These are phyloP conservation scores for Cliona cf. orientalis DNA, from an alignment of 37 sponge, comb jelly and placozoan species.

Conservation along the genomic window DNA sequence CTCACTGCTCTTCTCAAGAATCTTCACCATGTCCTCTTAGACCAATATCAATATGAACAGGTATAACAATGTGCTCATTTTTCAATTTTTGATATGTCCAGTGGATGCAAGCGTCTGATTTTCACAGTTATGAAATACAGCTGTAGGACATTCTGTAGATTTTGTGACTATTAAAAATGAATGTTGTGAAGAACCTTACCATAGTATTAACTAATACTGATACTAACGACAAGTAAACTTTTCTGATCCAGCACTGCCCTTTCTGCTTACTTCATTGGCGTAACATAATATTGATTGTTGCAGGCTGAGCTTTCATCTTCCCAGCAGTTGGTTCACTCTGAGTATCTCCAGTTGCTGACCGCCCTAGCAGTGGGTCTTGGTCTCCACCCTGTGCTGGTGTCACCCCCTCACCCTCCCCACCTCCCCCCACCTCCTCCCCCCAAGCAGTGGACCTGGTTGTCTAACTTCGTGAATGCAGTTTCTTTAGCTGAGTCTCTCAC, in stretches of 20 bases:
- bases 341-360: conserved; percentile 72
- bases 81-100: too few species aligned
- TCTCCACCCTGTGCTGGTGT: conserved; percentile 57
- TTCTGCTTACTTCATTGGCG: too few species aligned
- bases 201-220: too few species aligned
- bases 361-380: conserved; percentile 66
- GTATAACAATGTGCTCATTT: too few species aligned
- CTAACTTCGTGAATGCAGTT: conserved; percentile 25
- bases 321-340: conserved; percentile 64
- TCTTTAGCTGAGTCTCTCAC: conserved; percentile 48
- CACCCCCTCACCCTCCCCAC: conserved; percentile 56
- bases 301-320: conserved; percentile 53
- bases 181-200: not conserved
- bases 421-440: conserved; percentile 32
- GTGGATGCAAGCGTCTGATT: not conserved
- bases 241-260: not conserved
- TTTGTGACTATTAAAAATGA: not conserved
- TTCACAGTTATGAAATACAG: not conserved
- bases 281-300: too few species aligned
- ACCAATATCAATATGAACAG: conserved; percentile 79
- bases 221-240: too few species aligned
- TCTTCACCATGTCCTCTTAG: conserved; percentile 52
- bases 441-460: conserved; percentile 67
- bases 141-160: too few species aligned
- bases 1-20: conserved; percentile 68